These are phyloP conservation scores for Papilio polyxenes DNA, from an alignment of 1,140 invertebrate genomes.

Conservation along the genomic window DNA sequence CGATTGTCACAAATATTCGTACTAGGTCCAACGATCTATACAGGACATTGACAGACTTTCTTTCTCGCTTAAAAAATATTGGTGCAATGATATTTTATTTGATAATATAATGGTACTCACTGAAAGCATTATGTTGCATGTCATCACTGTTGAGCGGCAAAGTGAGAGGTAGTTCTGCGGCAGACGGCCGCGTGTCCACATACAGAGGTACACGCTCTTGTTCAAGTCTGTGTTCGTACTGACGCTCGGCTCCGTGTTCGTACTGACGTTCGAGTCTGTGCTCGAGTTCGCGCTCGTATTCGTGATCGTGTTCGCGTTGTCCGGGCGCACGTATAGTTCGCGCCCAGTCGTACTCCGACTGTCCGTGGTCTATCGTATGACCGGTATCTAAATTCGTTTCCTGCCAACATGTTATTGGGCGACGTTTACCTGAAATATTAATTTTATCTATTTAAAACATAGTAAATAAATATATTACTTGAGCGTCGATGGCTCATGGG, in stretches of 20 bases:
- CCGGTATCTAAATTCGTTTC: slow-evolving; percentile 94
- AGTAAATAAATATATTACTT: too few relatives aligned
- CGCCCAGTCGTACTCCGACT: slow-evolving; percentile 63
- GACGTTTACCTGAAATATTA: slow-evolving; percentile 59
- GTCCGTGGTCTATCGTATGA: slow-evolving; percentile 83
- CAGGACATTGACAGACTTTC: too few relatives aligned
- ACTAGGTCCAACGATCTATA: too few relatives aligned
- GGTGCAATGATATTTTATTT: too few relatives aligned
- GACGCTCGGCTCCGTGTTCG: background rate
- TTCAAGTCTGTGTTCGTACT: background rate
- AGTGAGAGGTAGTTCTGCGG: slow-evolving; percentile 50
- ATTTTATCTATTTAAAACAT: background rate
- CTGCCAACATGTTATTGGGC: slow-evolving; percentile 85
- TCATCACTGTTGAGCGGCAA: slow-evolving; percentile 78
- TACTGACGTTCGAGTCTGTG: background rate
- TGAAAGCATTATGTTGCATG: slow-evolving; percentile 77
- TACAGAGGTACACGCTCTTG: slow-evolving; percentile 74
- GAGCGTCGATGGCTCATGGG: too few relatives aligned
- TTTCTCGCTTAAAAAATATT: too few relatives aligned
- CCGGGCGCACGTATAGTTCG: slow-evolving; percentile 56
- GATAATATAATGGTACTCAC: slow-evolving; percentile 50
- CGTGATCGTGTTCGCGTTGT: background rate
- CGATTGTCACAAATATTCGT: too few relatives aligned
- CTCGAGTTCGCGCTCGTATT: background rate
- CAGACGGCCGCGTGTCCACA: slow-evolving; percentile 77